A percentile compares a stretch with the other conserved stretches of the same genome.
phyloP scores from a whole-genome alignment of 2,888 invertebrate genomes.

The Leucophenga montana region DNA sequence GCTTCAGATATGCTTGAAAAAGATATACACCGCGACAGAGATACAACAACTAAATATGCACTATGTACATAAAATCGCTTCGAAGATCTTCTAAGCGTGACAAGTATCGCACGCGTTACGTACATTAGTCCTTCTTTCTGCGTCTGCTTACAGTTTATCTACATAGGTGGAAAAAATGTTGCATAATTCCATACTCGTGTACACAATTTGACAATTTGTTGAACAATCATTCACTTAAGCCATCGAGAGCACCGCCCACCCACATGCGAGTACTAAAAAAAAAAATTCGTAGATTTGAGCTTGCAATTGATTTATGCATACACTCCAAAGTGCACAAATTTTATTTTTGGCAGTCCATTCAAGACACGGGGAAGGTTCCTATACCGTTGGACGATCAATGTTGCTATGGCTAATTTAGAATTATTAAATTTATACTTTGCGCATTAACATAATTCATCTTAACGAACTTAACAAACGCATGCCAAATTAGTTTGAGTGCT shows the following conservation, averaged over 20 bases:
- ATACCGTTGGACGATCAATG: background rate
- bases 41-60: background rate
- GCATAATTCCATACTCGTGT: slow-evolving; percentile 51
- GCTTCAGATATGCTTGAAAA: background rate
- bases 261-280: slow-evolving; percentile 1
- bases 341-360: background rate
- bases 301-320: slow-evolving; percentile 13
- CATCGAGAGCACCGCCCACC: slow-evolving; percentile 28
- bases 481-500: no score
- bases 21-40: background rate
- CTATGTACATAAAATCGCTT: background rate
- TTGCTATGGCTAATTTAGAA: background rate
- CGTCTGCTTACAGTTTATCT: slow-evolving; percentile 14
- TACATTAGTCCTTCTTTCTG: no score
- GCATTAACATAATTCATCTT: background rate
- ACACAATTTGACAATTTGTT: slow-evolving; percentile 25
- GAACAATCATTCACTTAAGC: slow-evolving; percentile 62
- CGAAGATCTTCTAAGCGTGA: no score
- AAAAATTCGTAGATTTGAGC: background rate
- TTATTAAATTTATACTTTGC: background rate
- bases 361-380: background rate
- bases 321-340: background rate
- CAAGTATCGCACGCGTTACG: no score
- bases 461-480: background rate
- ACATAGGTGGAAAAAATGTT: slow-evolving; percentile 34